phyloP scores from a whole-genome alignment of 2,888 invertebrate genomes.

The Caenorhabditis japonica region DNA sequence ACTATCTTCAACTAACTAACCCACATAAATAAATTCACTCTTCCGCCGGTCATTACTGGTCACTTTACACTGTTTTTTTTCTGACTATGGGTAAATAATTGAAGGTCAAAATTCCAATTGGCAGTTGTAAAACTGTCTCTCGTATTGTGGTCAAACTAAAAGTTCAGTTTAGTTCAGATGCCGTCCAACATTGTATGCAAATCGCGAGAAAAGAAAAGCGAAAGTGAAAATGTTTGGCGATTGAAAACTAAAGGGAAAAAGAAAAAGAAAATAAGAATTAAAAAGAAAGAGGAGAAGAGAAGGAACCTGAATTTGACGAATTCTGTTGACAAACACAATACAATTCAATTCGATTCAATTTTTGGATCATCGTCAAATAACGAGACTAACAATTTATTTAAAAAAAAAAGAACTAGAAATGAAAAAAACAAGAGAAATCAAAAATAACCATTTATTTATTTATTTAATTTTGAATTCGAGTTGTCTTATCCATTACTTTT shows the following conservation, averaged over 20 bases:
- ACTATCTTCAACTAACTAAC: too few relatives aligned
- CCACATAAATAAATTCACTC: too few relatives aligned
- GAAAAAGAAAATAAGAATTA: constrained; percentile 17
- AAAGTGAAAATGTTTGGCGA: too few relatives aligned
- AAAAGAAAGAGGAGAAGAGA: constrained; percentile 19
- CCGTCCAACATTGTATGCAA: constrained; percentile 32
- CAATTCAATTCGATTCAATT: constrained; percentile 10
- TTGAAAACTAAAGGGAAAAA: constrained; percentile 6
- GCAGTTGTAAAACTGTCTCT: background rate
- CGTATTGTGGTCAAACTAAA: background rate
- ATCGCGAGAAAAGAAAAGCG: background rate
- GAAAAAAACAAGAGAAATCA: background rate
- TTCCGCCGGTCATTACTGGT: too few relatives aligned
- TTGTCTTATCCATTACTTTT: too few relatives aligned
- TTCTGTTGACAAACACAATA: constrained; percentile 25
- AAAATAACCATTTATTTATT: background rate
- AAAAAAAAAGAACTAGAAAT: background rate
- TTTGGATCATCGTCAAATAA: background rate
- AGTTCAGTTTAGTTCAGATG: too few relatives aligned
- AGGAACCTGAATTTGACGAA: constrained; percentile 48
- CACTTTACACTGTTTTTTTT: constrained; percentile 24
- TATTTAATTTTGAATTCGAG: background rate
- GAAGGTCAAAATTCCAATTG: constrained; percentile 21
- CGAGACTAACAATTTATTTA: too few relatives aligned
- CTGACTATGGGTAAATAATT: background rate